Conservation (phyloP, 92 coral and sea anemone species). For the Siderastrea siderea region DNA sequence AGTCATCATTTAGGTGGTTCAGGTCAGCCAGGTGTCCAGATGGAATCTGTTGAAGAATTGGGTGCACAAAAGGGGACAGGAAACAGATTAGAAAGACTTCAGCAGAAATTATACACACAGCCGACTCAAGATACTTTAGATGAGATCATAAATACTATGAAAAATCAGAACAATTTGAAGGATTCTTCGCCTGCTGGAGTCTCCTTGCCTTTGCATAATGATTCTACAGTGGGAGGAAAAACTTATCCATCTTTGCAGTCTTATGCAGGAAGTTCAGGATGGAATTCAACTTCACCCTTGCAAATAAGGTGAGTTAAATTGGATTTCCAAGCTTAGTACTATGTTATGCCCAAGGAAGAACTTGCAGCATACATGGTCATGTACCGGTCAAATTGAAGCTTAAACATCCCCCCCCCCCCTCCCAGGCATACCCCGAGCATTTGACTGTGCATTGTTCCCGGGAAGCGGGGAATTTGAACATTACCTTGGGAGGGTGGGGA, state of each 20-base stretch:
- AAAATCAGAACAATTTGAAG: constrained; percentile 42
- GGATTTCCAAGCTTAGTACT: not conserved
- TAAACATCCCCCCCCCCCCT: no score
- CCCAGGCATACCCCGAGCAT: no score
- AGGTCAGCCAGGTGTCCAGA: not conserved
- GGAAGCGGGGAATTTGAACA: no score
- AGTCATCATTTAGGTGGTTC: not conserved
- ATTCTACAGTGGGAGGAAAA: constrained; percentile 3
- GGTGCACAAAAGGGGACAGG: not conserved
- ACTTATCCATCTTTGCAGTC: not conserved
- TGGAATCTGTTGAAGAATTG: constrained; percentile 15
- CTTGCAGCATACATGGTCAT: no score
- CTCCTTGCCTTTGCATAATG: constrained; percentile 5
- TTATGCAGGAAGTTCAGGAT: constrained; percentile 3
- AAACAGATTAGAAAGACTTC: constrained; percentile 47
- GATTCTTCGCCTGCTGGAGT: constrained; percentile 22
- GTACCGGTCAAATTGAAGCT: no score
- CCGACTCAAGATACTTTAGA: constrained; percentile 84
- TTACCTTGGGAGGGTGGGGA: no score
- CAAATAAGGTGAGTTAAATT: constrained; percentile 30
- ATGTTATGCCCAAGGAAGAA: no score
- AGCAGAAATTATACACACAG: constrained; percentile 57
- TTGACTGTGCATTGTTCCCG: no score
- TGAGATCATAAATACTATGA: constrained; percentile 76
- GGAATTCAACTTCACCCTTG: constrained; percentile 17